Evolutionary conservation across 1,140 invertebrate genomes (phyloP).

Genomic region (Vanessa tameamea): DNA sequence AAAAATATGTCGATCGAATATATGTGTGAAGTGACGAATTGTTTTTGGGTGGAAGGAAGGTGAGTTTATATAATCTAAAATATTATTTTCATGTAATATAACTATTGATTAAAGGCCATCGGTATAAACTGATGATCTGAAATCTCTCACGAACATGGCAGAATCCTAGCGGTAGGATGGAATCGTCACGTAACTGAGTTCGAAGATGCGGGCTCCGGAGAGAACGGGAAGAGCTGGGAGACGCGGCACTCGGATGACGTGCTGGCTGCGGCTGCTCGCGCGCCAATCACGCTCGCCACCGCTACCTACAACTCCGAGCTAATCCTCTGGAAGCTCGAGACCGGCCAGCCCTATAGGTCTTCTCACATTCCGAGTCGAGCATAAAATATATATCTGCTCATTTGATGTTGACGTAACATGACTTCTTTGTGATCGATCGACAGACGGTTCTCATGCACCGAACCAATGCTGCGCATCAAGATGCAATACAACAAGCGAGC

Average conservation of each 20-base stretch:
- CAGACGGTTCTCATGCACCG: conserved; percentile 78
- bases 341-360: conserved; percentile 83
- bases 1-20: conserved; percentile 83
- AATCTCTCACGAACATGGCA: conserved; percentile 29
- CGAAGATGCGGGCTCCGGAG: conserved; percentile 81
- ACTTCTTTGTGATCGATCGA: neutral
- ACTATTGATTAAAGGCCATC: no score
- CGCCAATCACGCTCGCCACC: conserved; percentile 86
- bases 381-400: no score
- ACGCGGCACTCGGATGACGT: conserved; percentile 87
- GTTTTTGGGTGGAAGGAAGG: conserved; percentile 82
- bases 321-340: conserved; percentile 88
- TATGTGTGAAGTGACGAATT: conserved; percentile 82
- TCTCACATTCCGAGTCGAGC: no score
- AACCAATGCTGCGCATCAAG: conserved; percentile 75
- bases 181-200: conserved; percentile 86
- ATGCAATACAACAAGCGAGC: conserved; percentile 67
- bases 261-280: conserved; percentile 82
- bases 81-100: no score
- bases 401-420: no score
- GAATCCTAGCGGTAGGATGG: conserved; percentile 87
- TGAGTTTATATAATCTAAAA: conserved; percentile 32
- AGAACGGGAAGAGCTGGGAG: conserved; percentile 83
- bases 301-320: conserved; percentile 88
- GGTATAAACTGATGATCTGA: neutral